phyloP scores from a whole-genome alignment of 2,888 invertebrate species.

The Acheta domesticus region DNA sequence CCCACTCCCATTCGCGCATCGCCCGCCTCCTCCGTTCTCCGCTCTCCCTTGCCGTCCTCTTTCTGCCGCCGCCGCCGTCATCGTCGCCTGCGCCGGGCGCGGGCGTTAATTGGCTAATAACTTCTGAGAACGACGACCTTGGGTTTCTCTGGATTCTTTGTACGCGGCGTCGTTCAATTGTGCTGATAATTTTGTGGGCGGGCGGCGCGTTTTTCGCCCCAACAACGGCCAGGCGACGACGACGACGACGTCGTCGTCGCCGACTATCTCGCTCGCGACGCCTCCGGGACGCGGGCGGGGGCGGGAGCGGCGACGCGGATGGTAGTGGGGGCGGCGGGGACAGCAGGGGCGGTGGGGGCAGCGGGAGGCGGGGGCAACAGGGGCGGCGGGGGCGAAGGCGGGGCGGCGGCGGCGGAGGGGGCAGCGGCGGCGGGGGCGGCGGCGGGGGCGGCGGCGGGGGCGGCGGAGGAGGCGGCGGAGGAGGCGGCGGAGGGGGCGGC shows the following conservation, averaged over 20 bases:
- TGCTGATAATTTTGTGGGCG: conserved; percentile 18
- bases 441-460: background rate
- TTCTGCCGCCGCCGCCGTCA: too few species aligned
- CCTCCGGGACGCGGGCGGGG: background rate
- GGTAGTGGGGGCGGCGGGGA: too few species aligned
- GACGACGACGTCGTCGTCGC: too few species aligned
- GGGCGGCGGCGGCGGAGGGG: background rate
- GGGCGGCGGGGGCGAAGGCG: too few species aligned
- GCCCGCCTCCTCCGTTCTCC: background rate
- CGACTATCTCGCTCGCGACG: too few species aligned
- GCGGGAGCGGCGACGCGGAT: background rate
- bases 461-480: too few species aligned
- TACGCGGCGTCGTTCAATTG: conserved; percentile 3
- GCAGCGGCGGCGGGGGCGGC: too few species aligned
- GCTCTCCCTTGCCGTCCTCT: too few species aligned
- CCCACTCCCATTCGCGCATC: background rate
- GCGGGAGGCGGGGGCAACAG: background rate
- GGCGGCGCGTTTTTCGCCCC: conserved; percentile 11
- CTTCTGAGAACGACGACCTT: conserved; percentile 8
- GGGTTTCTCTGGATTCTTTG: conserved; percentile 1
- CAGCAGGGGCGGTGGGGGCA: background rate
- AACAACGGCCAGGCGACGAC: too few species aligned
- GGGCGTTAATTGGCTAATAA: conserved; percentile 18
- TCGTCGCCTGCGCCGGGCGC: background rate
- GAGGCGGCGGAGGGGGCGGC: too few species aligned